Base-by-base conservation (phyloP, 2,113 vertebrate genomes). In the Saguinus midas region DNA sequence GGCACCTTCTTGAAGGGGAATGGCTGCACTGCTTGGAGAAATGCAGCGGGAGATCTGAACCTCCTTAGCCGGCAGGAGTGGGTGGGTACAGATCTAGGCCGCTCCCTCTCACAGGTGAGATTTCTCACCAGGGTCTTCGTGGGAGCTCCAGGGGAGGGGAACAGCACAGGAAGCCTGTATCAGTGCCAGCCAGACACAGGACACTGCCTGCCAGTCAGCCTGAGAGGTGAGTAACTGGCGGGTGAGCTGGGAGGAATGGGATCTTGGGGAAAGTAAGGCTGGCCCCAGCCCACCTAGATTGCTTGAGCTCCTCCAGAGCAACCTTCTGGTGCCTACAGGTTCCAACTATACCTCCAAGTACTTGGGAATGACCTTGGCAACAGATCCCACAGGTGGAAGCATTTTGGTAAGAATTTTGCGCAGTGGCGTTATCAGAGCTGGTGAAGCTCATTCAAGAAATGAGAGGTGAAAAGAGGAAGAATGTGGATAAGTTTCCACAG, bases 71-170 rank as follows among this genome's bases (percentile, higher is more conserved):
- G 17, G 29, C 32, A 66, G 50, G 16, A 52, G 50, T 50, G 23
- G 87, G 55, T 55, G 25, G 57, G 57, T 37, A 3, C 91, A 91
- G 73, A n/a, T 8, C 45, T 27, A 52, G 48, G 40, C 85, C 79
- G 14, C 55, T 75, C 29, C 61, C 2, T 87, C 94, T 98, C 87
- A 97, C 61, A 37, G 13, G 21, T 6, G 48, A 64, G 37, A 48
- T 95, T 94, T 95, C 75, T 90, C 80, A 4, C 21, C 87, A 97
- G 97, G 78, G 43, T 98, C 80, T n/a, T 98, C 1, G 97, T 98
- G 81, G 98, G 98, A 81, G 97, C 97, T 10, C 98, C 98, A 5
- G 96, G 96, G 4, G 96, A 97, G 73, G 97, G 96, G 43, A 94
- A 90, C 95, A 89, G 43, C 73, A 81, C 75, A 0, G 97, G 98